Evolutionary conservation across 2,113 vertebrate genomes (phyloP), one percentile per base, ranked within the genome.

Genomic region (Clupea harengus): DNA sequence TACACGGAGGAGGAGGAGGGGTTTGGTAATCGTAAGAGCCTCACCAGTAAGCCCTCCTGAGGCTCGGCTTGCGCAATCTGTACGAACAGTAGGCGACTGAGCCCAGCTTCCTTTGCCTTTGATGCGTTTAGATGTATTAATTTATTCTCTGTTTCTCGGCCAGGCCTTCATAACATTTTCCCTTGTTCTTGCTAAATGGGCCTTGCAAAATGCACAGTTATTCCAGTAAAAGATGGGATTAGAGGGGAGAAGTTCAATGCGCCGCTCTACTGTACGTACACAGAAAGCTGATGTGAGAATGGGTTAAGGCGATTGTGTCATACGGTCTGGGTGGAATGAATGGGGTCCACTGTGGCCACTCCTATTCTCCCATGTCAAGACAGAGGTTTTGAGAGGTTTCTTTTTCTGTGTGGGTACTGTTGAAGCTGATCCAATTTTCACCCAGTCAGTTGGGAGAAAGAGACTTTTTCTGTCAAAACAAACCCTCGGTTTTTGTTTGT

Each of bases 161-260:
- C 87, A 86, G 60, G 18, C 8, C 88, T 50, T 78, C 83, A 83
- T 87, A 89, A 87, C 86, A 50, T 67, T 78, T 11, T 39, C 84
- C 84, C 80, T 78, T 89, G 84, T 89, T 88, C 83, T 84, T 6
- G 44, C 86, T 88, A 85, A 90, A 88, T 90, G 82, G 82, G 49
- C 85, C 81, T 85, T 85, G 54, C 47, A 85, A 87, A 89, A 87
- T 88, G 84, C 86, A 87, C 86, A 82, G 87, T 87, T 88, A 88
- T 88, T 85, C 81, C 84, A 78, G 50, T 82, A 85, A 87, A 52
- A 60, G 44, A 86, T 88, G 83, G 75, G 84, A 87, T 85, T 85
- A 84, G 20, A 84, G 20, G 49, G 67, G 81, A 81, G 85, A 82
- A 44, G 64, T 67, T 22, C 45, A 45, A 3, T 1, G 44, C 39